These are phyloP conservation scores for Ditylenchus dipsaci DNA, from an alignment of 1,140 invertebrate genomes.

Conservation along the genomic window DNA sequence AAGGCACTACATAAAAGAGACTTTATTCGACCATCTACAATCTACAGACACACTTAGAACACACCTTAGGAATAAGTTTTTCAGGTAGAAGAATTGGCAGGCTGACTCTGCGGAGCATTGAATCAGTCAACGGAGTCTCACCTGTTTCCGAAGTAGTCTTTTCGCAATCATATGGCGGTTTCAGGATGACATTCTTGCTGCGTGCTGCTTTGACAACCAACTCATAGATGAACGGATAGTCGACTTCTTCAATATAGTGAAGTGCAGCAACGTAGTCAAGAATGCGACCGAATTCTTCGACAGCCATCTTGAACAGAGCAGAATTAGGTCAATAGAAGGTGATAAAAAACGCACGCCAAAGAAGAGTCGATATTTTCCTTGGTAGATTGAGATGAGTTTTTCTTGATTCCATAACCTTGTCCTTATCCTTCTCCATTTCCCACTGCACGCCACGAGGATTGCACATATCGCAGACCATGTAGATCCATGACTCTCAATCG, in stretches of 20 bases:
- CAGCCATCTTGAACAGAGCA: slow-evolving; percentile 10
- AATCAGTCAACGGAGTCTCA: neutral
- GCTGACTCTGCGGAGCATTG: neutral
- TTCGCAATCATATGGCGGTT: slow-evolving; percentile 26
- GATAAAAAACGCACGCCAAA: slow-evolving; percentile 13
- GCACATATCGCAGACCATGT: slow-evolving; percentile 38
- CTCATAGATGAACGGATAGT: slow-evolving; percentile 44
- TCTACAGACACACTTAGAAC: too few relatives aligned
- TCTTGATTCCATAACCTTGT: slow-evolving; percentile 9
- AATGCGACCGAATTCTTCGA: slow-evolving; percentile 16
- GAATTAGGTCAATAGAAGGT: slow-evolving; percentile 19
- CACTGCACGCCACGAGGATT: slow-evolving; percentile 19
- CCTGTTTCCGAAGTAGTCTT: neutral
- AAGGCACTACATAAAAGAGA: too few relatives aligned
- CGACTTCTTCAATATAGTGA: slow-evolving; percentile 36
- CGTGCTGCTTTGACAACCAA: slow-evolving; percentile 22
- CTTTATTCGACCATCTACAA: too few relatives aligned
- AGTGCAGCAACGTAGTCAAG: slow-evolving; percentile 31
- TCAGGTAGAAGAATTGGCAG: too few relatives aligned
- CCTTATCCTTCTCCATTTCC: slow-evolving; percentile 4
- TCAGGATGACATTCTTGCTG: slow-evolving; percentile 4
- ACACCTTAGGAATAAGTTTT: too few relatives aligned
- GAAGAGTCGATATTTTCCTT: slow-evolving; percentile 9
- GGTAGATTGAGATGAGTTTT: neutral
- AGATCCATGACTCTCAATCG: slow-evolving; percentile 47